Percentiles rank a stretch among this genome's conserved stretches.
These are phyloP conservation scores for Ypsolopha scabrella DNA, from an alignment of 2,888 invertebrate genomes.

Conservation along the genomic window DNA sequence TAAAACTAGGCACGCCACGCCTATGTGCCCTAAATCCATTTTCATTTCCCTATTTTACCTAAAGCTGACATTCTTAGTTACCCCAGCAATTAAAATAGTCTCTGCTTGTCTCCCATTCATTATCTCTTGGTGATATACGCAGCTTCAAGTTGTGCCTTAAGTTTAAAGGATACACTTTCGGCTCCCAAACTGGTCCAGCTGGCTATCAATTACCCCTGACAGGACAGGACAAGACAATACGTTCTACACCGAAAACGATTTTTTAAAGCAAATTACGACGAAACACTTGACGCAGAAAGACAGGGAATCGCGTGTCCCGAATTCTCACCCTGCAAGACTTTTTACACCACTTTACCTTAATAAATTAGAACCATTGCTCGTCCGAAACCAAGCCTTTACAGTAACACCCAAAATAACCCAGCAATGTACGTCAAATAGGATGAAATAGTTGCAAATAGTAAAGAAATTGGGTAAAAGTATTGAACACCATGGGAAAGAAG, in stretches of 20 bases:
- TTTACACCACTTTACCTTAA: neutral
- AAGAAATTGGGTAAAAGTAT: neutral
- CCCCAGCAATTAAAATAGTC: too few relatives aligned
- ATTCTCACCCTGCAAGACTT: neutral
- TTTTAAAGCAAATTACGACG: neutral
- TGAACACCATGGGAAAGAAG: slow-evolving; percentile 18
- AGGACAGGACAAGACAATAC: slow-evolving; percentile 2
- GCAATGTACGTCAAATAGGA: neutral
- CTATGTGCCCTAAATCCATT: too few relatives aligned
- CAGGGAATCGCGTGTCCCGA: neutral
- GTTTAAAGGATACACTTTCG: neutral
- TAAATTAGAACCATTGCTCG: neutral
- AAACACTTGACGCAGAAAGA: neutral
- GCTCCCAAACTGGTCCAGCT: slow-evolving; percentile 1
- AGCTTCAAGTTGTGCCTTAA: too few relatives aligned
- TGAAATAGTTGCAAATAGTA: neutral
- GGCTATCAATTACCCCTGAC: slow-evolving; percentile 1
- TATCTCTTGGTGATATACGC: too few relatives aligned
- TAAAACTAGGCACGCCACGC: too few relatives aligned
- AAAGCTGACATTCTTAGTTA: too few relatives aligned
- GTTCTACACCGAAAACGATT: neutral
- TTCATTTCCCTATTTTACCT: too few relatives aligned
- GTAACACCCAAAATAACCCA: neutral
- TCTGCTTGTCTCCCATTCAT: too few relatives aligned
- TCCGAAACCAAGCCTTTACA: neutral